Conservation (phyloP, 2,113 vertebrate genomes). For the Cyprinus carpio region DNA sequence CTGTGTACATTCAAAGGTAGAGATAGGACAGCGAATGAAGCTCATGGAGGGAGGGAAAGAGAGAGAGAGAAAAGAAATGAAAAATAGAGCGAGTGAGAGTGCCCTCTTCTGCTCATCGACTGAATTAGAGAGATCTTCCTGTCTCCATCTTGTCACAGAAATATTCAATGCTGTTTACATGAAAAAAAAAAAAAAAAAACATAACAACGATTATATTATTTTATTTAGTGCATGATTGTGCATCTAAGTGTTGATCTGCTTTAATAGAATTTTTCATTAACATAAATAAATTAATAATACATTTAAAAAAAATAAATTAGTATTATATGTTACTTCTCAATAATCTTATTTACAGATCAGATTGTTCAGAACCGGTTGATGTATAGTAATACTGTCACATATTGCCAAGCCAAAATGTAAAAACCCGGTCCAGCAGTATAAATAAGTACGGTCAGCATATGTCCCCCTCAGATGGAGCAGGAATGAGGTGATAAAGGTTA, state of each 20-base stretch:
- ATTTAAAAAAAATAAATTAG: too few relatives aligned
- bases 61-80: conserved; percentile 35
- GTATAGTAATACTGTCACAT: not conserved
- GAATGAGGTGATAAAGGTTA: conserved; percentile 44
- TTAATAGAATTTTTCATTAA: not conserved
- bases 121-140: conserved; percentile 56
- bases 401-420: not conserved
- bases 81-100: conserved; percentile 69
- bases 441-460: not conserved
- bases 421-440: not conserved
- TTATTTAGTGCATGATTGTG: not conserved
- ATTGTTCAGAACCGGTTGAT: not conserved
- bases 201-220: too few relatives aligned
- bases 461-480: conserved; percentile 10
- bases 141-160: conserved; percentile 51
- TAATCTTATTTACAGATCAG: not conserved
- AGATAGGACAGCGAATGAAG: conserved; percentile 4
- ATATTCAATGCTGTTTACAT: not conserved
- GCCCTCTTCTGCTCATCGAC: conserved; percentile 77
- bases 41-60: conserved; percentile 36
- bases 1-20: conserved; percentile 39
- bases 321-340: not conserved
- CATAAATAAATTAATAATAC: too few relatives aligned
- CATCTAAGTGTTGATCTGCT: not conserved
- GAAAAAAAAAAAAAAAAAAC: too few relatives aligned